Evolutionary conservation across 2,113 vertebrate genomes (phyloP).

Genomic region (Abramis brama): DNA sequence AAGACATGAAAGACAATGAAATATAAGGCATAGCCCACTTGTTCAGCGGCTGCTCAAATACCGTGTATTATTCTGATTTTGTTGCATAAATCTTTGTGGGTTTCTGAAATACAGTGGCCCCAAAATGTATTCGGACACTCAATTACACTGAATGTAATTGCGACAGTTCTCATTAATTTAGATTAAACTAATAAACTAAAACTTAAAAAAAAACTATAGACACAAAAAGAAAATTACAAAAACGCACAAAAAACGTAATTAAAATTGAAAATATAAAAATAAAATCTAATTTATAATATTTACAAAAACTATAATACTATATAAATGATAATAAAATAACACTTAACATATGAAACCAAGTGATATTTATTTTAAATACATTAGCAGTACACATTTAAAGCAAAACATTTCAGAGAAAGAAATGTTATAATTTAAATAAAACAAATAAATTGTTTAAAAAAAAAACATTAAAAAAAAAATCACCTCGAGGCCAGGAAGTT

Average conservation of each 20-base stretch:
- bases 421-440: neutral
- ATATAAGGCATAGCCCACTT: neutral
- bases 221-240: too few species aligned
- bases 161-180: neutral
- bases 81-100: neutral
- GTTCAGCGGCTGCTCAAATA: neutral
- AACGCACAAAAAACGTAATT: too few species aligned
- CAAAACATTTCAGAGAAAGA: neutral
- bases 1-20: neutral
- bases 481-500: neutral
- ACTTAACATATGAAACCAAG: neutral
- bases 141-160: neutral
- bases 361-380: neutral
- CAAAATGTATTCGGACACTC: neutral
- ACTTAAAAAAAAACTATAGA: too few species aligned
- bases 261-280: too few species aligned
- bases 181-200: too few species aligned
- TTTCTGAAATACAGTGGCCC: neutral
- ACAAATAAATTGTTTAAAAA: too few species aligned
- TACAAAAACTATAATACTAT: too few species aligned
- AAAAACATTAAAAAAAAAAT: neutral
- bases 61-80: neutral
- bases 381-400: neutral
- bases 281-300: too few species aligned
- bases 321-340: too few species aligned